phyloP scores from a whole-genome alignment of 2,797 vertebrate genomes.

The Schizopygopsis malacanthus region DNA sequence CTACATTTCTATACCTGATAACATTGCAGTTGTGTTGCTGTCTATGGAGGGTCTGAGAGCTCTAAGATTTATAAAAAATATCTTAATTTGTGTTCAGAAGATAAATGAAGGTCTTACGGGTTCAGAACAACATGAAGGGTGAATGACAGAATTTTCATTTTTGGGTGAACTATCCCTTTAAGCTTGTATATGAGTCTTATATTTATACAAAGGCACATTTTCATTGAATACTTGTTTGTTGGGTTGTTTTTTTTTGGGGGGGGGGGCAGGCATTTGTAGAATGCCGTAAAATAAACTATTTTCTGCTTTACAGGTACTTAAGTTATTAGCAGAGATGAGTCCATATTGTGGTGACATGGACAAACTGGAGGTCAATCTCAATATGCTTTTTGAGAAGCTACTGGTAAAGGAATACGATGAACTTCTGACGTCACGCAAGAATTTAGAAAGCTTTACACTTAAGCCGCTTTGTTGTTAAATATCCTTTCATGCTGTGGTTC shows the following conservation, averaged over 20 bases:
- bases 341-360: conserved; percentile 98
- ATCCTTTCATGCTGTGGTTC: background rate
- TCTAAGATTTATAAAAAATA: too few species aligned
- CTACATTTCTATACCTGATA: too few species aligned
- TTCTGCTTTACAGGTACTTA: conserved; percentile 86
- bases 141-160: too few species aligned
- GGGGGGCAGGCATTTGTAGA: too few species aligned
- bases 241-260: background rate
- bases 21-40: too few species aligned
- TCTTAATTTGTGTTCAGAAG: too few species aligned
- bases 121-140: too few species aligned
- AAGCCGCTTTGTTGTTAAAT: background rate
- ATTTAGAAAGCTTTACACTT: background rate
- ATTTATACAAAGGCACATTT: background rate
- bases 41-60: too few species aligned
- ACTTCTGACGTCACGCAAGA: background rate
- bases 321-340: conserved; percentile 98
- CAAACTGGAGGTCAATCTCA: conserved; percentile 95
- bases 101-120: too few species aligned
- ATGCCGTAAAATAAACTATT: background rate
- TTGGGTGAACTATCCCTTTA: background rate
- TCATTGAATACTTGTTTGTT: background rate
- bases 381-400: conserved; percentile 94
- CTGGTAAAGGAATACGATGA: conserved; percentile 82
- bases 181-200: background rate